Evolutionary conservation across 2,113 vertebrate species (phyloP).

Genomic region (Eira barbara): DNA sequence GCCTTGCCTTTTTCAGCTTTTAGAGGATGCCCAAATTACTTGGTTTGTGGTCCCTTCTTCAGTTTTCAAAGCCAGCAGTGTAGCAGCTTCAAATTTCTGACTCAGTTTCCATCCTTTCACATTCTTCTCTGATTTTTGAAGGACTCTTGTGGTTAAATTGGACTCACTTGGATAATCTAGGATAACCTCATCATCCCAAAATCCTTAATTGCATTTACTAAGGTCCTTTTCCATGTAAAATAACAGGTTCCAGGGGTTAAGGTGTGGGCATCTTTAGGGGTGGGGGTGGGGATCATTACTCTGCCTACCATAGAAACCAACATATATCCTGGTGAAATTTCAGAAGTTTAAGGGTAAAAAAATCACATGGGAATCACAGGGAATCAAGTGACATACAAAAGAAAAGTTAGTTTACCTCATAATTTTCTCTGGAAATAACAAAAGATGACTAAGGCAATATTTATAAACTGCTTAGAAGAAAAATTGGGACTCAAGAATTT

Average conservation of each 20-base stretch:
- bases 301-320: no score
- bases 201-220: neutral
- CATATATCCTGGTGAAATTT: no score
- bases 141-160: neutral
- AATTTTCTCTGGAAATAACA: neutral
- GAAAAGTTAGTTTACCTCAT: neutral
- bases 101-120: neutral
- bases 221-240: neutral
- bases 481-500: neutral
- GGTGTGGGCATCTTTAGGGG: no score
- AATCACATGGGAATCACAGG: no score
- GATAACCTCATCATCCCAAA: neutral
- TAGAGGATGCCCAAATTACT: neutral
- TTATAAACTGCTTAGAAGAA: neutral
- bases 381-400: neutral
- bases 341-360: no score
- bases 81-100: neutral
- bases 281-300: no score
- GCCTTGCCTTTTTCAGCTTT: neutral
- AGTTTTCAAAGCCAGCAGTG: neutral
- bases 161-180: neutral
- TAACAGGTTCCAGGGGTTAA: no score
- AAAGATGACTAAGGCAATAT: neutral
- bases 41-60: neutral
- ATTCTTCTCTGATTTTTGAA: neutral